phyloP scores from a whole-genome alignment of 2,888 invertebrate species.

The Euplagia quadripunctaria region DNA sequence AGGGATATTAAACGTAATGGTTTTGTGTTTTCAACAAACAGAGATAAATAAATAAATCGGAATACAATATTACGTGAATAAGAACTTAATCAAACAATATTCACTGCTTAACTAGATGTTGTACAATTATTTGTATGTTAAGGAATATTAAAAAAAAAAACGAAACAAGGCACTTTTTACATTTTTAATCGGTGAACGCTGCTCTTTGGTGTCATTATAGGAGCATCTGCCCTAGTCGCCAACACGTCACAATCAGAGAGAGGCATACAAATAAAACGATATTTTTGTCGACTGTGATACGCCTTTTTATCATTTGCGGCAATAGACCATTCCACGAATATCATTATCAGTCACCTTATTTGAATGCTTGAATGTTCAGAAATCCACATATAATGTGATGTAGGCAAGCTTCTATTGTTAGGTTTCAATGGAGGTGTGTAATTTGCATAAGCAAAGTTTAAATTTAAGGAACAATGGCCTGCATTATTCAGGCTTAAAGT shows the following conservation, averaged over 20 bases:
- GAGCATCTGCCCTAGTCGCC: background rate
- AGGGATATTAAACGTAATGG: no score
- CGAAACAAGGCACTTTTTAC: background rate
- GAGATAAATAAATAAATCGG: no score
- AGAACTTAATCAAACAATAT: no score
- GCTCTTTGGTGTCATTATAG: background rate
- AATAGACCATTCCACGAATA: background rate
- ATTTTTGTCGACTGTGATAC: background rate
- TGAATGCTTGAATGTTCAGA: slow-evolving; percentile 26
- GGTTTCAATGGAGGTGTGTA: slow-evolving; percentile 49
- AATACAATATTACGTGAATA: no score
- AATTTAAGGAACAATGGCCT: slow-evolving; percentile 64
- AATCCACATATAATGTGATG: slow-evolving; percentile 30
- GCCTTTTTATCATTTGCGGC: background rate
- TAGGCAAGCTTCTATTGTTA: slow-evolving; percentile 42
- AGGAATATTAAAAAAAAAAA: background rate
- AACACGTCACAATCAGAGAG: background rate
- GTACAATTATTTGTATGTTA: background rate
- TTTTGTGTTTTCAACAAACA: no score
- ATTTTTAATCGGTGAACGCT: background rate
- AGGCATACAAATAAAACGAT: background rate
- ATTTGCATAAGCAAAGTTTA: slow-evolving; percentile 69
- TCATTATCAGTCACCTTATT: slow-evolving; percentile 30
- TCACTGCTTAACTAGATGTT: no score
- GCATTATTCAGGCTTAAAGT: slow-evolving; percentile 55